Conservation (phyloP, 2,797 vertebrate species). For the Phoeniculus purpureus region DNA sequence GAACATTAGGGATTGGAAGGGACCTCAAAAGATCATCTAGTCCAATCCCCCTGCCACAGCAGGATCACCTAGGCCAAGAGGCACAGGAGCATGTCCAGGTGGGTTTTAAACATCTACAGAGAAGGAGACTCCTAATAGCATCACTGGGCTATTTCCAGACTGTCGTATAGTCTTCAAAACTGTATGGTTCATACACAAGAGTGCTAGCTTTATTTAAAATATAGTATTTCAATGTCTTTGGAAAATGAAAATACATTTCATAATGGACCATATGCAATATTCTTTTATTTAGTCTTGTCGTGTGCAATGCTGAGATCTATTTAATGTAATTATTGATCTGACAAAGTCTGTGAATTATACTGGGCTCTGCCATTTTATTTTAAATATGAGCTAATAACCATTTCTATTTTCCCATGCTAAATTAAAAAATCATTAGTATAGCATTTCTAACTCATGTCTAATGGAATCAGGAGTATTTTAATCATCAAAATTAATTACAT, state of each 20-base stretch:
- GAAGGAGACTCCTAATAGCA: background rate
- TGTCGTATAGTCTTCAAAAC: background rate
- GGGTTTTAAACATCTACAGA: too few species aligned
- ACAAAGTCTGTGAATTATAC: background rate
- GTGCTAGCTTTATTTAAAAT: background rate
- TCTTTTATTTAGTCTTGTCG: background rate
- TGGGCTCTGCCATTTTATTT: background rate
- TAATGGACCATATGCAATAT: background rate
- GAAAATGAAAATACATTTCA: background rate
- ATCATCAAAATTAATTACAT: background rate
- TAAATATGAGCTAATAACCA: background rate
- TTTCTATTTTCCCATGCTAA: background rate
- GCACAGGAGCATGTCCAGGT: too few species aligned
- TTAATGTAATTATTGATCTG: background rate
- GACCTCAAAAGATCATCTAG: too few species aligned
- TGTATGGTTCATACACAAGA: background rate
- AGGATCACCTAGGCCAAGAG: too few species aligned
- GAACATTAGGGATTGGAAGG: too few species aligned
- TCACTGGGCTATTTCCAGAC: background rate
- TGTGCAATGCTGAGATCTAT: background rate
- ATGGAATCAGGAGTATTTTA: background rate
- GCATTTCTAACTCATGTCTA: background rate
- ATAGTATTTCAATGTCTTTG: background rate
- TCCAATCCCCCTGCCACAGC: too few species aligned
- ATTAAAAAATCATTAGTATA: background rate